These are phyloP conservation scores for Calliscelio sp. DNA, from an alignment of 2,888 invertebrate species.

Conservation along the genomic window DNA sequence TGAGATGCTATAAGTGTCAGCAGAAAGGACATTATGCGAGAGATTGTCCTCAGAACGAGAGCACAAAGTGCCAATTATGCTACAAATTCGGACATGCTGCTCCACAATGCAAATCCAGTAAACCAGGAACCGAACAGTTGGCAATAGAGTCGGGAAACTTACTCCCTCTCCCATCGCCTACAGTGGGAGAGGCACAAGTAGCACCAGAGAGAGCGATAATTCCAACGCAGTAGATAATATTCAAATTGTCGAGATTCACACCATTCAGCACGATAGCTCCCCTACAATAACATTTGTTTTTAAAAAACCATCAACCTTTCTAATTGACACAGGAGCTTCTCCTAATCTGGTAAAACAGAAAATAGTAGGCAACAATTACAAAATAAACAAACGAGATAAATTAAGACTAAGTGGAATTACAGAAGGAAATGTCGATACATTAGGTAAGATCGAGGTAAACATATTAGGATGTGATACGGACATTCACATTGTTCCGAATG, in stretches of 20 bases:
- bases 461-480: conserved; percentile 5
- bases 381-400: neutral
- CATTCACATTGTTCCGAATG: conserved; percentile 16
- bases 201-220: too few relatives aligned
- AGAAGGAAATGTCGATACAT: neutral
- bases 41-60: too few relatives aligned
- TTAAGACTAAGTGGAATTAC: conserved; percentile 22
- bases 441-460: conserved; percentile 3
- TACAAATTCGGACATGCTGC: too few relatives aligned
- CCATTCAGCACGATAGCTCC: neutral
- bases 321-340: conserved; percentile 5
- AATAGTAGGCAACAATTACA: neutral
- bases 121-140: too few relatives aligned
- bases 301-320: conserved; percentile 10
- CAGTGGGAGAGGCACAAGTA: too few relatives aligned
- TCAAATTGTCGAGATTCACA: too few relatives aligned
- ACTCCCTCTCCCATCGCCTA: too few relatives aligned
- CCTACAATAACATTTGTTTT: neutral
- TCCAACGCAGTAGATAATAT: too few relatives aligned
- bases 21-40: too few relatives aligned
- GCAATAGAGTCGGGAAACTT: too few relatives aligned
- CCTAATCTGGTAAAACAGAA: conserved; percentile 15
- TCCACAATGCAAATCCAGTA: too few relatives aligned
- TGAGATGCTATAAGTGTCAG: neutral
- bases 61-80: too few relatives aligned